Conservation (phyloP, 2,888 invertebrate species). For the Limnephilus rhombicus region DNA sequence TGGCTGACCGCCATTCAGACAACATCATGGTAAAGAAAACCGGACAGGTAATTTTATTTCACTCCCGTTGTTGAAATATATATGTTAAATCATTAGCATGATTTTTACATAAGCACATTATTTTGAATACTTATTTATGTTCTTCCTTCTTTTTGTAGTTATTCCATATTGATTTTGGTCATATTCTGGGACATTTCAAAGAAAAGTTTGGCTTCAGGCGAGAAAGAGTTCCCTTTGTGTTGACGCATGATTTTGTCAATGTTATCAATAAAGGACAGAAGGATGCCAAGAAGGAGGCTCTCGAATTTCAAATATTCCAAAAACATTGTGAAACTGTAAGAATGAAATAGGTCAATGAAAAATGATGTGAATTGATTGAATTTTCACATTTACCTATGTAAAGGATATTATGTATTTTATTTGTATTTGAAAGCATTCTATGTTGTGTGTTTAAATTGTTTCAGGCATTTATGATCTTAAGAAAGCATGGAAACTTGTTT, state of each 20-base stretch:
- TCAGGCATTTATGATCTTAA: conserved; percentile 91
- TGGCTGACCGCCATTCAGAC: conserved; percentile 97
- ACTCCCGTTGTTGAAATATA: no score
- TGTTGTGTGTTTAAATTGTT: conserved; percentile 65
- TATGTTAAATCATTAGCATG: not conserved
- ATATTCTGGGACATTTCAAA: conserved; percentile 95
- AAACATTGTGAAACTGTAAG: conserved; percentile 87
- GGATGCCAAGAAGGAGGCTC: conserved; percentile 81
- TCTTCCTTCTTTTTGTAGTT: conserved; percentile 76
- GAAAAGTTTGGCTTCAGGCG: conserved; percentile 95
- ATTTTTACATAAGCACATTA: no score
- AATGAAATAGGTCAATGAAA: not conserved
- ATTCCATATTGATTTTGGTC: conserved; percentile 96
- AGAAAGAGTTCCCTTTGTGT: conserved; percentile 96
- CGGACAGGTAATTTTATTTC: conserved; percentile 79
- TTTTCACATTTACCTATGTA: conserved; percentile 20
- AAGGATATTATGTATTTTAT: not conserved
- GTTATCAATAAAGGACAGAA: conserved; percentile 95
- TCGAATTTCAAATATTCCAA: conserved; percentile 91
- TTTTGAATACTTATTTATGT: not conserved
- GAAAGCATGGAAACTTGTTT: conserved; percentile 92
- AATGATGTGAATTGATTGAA: not conserved
- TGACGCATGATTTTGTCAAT: conserved; percentile 96
- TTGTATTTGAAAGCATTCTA: not conserved
- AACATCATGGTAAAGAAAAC: conserved; percentile 93